phyloP scores from a whole-genome alignment of 2,888 invertebrate species.

The Agrotis puta region DNA sequence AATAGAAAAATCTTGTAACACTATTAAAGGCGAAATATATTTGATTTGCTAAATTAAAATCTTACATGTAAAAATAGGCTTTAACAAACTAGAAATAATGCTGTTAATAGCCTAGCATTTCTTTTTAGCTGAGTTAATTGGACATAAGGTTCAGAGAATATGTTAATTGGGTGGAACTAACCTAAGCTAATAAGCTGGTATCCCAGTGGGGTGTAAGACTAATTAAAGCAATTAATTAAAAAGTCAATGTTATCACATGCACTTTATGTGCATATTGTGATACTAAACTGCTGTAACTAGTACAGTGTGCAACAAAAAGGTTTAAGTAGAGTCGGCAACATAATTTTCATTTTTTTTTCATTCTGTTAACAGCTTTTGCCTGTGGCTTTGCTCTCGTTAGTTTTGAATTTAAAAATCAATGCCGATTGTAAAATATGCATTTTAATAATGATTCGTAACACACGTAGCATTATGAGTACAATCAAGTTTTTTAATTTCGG shows the following conservation, averaged over 20 bases:
- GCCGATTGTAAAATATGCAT: too few species aligned
- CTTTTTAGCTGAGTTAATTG: background rate
- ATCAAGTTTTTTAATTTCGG: too few species aligned
- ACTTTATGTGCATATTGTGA: conserved; percentile 13
- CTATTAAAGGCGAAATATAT: too few species aligned
- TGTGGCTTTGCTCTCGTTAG: too few species aligned
- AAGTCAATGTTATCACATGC: conserved; percentile 23
- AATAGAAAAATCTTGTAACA: background rate
- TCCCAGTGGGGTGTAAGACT: conserved; percentile 37
- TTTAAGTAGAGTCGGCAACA: background rate
- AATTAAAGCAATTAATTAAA: conserved; percentile 53
- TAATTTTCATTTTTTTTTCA: background rate
- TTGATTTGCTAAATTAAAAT: too few species aligned
- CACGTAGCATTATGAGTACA: too few species aligned
- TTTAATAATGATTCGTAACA: too few species aligned
- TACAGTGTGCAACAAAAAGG: background rate
- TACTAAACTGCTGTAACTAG: background rate
- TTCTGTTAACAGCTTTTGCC: too few species aligned
- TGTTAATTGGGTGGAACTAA: conserved; percentile 9
- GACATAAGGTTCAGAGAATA: conserved; percentile 1
- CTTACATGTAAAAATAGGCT: too few species aligned
- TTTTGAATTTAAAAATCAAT: too few species aligned
- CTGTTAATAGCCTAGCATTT: background rate
- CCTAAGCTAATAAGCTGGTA: conserved; percentile 20
- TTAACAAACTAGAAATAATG: too few species aligned